These are phyloP conservation scores for Tetheella fluctuosa DNA, from an alignment of 2,888 invertebrate genomes.

Conservation along the genomic window DNA sequence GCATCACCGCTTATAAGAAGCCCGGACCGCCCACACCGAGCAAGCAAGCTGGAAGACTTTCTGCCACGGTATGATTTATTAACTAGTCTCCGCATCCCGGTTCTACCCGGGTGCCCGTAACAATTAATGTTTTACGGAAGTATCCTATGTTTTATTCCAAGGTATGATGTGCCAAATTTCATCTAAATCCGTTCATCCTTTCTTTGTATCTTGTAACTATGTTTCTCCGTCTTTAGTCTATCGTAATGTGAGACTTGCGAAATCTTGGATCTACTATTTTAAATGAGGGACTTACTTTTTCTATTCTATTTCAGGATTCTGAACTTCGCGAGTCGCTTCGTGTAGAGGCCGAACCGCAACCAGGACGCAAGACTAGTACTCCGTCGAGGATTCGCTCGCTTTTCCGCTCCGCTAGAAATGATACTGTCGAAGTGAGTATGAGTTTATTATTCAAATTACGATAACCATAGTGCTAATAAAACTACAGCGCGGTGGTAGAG, in stretches of 20 bases:
- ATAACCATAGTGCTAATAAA: too few relatives aligned
- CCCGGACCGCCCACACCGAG: slow-evolving; percentile 95
- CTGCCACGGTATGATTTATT: slow-evolving; percentile 84
- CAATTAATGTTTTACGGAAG: too few relatives aligned
- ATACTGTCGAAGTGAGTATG: slow-evolving; percentile 74
- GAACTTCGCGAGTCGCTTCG: slow-evolving; percentile 83
- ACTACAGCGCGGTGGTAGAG: too few relatives aligned
- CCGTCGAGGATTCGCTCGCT: slow-evolving; percentile 86
- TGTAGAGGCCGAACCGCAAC: slow-evolving; percentile 75
- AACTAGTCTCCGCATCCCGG: too few relatives aligned
- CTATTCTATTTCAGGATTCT: slow-evolving; percentile 69
- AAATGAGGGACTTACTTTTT: background rate
- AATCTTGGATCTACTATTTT: too few relatives aligned
- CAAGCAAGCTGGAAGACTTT: slow-evolving; percentile 90
- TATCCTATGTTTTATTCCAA: too few relatives aligned
- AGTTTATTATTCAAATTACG: background rate
- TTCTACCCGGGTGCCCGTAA: too few relatives aligned
- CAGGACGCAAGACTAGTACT: slow-evolving; percentile 82
- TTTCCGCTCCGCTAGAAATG: slow-evolving; percentile 76
- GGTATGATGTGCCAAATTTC: too few relatives aligned
- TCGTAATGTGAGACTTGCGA: too few relatives aligned
- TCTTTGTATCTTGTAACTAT: too few relatives aligned
- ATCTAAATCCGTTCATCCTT: too few relatives aligned
- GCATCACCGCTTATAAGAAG: slow-evolving; percentile 91
- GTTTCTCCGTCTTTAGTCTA: too few relatives aligned